Evolutionary conservation across 2,113 vertebrate species (phyloP), one percentile per base, ranked within the genome.

Genomic region (Fulica atra): DNA sequence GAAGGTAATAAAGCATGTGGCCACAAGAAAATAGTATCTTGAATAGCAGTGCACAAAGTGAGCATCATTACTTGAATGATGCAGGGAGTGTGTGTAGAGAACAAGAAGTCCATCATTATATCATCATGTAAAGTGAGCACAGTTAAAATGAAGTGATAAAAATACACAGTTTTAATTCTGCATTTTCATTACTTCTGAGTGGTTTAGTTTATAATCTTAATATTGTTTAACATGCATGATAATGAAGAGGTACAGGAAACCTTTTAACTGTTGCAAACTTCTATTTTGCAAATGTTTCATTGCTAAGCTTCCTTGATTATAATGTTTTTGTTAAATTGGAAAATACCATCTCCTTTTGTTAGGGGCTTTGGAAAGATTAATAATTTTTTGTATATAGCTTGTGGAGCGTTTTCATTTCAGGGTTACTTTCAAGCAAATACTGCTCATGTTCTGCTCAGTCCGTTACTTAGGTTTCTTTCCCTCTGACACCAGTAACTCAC

Each of bases 171-270:
- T 89, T 88, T 86, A 73, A 48, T 88, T 71, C 16, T 78, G 15
- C 86, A 31, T 38, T 86, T 81, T 95, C 46, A 36, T 88, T 88
- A 38, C 24, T 86, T 86, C n/a, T 48, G 35, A 69, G n/a, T 38
- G 24, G 50, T 74, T 90, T 77, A 40, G 35, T 95, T 95, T 83
- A 78, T 42, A 78, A 48, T 83, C 38, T 78, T 81, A 94, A 88
- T 96, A 29, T 60, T 54, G 9, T 50, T 82, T 92, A 64, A 57
- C 50, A 23, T 74, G 29, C 57, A 24, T 88, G 48, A 46, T 80
- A 86, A 63, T 92, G 42, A 83, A 83, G 71, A 81, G 46, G 8
- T 50, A 40, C 28, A 77, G 53, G 28, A 93, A 69, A 53, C 85
- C 1, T 76, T 94, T 59, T 69, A 68, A 89, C 42, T 54, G 13